These are phyloP conservation scores for Smutsia temminckii DNA, from an alignment of 2,797 vertebrate species.

Conservation along the genomic window DNA sequence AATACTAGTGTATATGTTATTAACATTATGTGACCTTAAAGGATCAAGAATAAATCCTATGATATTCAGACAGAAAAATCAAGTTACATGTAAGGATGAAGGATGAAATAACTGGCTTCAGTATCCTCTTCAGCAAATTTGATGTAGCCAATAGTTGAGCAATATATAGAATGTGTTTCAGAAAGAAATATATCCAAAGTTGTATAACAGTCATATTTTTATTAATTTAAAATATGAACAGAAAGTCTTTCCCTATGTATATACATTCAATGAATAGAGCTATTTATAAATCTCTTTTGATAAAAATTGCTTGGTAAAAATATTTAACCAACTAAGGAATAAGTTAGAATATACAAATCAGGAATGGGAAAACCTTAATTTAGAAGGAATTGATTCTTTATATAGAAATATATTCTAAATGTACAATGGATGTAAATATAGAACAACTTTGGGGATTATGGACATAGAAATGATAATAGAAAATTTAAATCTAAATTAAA, in stretches of 20 bases:
- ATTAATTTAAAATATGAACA: background rate
- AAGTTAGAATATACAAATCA: background rate
- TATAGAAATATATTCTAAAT: background rate
- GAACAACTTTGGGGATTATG: background rate
- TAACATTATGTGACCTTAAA: background rate
- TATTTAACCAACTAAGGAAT: background rate
- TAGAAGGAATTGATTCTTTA: background rate
- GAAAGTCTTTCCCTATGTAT: background rate
- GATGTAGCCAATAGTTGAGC: background rate
- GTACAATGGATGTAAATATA: background rate
- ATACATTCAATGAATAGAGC: background rate
- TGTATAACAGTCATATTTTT: background rate
- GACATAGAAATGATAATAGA: background rate
- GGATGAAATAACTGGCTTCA: background rate
- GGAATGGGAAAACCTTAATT: background rate
- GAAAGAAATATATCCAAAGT: background rate
- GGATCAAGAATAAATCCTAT: background rate
- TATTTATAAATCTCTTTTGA: background rate
- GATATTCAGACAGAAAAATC: background rate
- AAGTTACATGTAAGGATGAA: background rate
- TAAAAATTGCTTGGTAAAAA: background rate
- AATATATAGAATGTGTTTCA: background rate
- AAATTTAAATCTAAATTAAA: no score
- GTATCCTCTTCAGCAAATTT: background rate
- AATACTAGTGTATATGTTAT: background rate